Conservation (phyloP, 2,113 vertebrate species). For the Leucosticte australis region DNA sequence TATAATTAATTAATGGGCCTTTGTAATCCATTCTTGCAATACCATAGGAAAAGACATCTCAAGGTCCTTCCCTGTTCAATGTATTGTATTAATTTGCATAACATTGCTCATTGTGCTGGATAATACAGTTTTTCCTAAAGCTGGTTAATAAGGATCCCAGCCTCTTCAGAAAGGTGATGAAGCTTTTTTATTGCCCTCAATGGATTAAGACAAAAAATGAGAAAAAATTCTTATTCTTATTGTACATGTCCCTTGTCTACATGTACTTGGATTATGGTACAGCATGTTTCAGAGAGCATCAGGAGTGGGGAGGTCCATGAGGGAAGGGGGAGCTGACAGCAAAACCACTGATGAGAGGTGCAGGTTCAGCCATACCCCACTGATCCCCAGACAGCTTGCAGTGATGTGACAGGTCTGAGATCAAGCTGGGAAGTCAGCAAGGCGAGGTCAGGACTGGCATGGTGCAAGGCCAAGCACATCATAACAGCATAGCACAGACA, state of each 20-base stretch:
- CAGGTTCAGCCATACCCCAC: background rate
- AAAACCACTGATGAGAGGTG: background rate
- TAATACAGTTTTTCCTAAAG: background rate
- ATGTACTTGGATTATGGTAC: background rate
- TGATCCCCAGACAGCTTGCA: background rate
- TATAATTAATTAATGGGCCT: background rate
- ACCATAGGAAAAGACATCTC: background rate
- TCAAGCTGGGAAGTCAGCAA: background rate
- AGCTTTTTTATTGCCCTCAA: background rate
- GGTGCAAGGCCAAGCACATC: background rate
- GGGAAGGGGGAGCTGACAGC: background rate
- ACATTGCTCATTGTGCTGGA: background rate
- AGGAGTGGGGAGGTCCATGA: background rate
- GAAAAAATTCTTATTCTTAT: background rate
- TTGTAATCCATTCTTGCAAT: background rate
- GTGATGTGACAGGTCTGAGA: background rate
- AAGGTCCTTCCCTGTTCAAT: background rate
- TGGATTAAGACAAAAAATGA: background rate
- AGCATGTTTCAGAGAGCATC: background rate
- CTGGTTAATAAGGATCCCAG: background rate
- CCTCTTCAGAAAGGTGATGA: background rate
- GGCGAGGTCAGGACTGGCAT: background rate
- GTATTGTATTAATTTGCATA: background rate
- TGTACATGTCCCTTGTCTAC: background rate
- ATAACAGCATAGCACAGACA: background rate